Evolutionary conservation across 1,140 invertebrate species (phyloP), one percentile per base, ranked within the genome.

Genomic region (Himalopsyche phryganea): DNA sequence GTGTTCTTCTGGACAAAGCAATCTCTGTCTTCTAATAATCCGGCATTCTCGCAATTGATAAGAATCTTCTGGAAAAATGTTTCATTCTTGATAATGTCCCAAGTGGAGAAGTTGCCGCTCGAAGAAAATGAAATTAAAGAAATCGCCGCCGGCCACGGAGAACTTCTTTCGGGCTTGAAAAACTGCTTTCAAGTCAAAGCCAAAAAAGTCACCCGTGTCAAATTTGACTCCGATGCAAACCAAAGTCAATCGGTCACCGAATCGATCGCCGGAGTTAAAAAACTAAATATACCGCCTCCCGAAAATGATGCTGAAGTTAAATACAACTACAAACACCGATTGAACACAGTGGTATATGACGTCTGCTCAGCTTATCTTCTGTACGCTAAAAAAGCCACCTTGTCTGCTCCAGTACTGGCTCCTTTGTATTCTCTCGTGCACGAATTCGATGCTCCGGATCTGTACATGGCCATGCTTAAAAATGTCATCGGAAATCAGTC

Each of bases 51-150:
- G 1, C 60, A 75, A 52, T 68, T 83, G 32, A 61, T 83, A 5
- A 57, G 73, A 11, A 67, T 68, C 40, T 85, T 85, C 50, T 85
- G 83, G 80, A 56, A 50, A 11, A 71, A 78, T 53, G 61, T 85
- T 2, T 67, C 72, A 33, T 61, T 67, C 32, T 60, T 81, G 15
- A 74, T 83, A 36, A 64, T 68, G 17, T 67, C 69, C 14, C 60
- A 73, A 32, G 59, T 77, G 10, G 51, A 68, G 6, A 67, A 67
- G n/a, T 19, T 67, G 14, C 52, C 61, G 14, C 45, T 60, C 15
- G 59, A 67, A 32, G 63, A 69, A 13, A 52, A 36, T 17, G 53
- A 54, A 28, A 41, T 70, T 32, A 66, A 68, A 32, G 48, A 66
- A 19, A 51, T 63, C 3, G 61, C 63, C 11, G 54, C 58, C 9